A percentile compares a stretch with the other conserved stretches of the same genome.
Conservation (phyloP, 2,888 invertebrate species). For the Pyrrhia umbra region DNA sequence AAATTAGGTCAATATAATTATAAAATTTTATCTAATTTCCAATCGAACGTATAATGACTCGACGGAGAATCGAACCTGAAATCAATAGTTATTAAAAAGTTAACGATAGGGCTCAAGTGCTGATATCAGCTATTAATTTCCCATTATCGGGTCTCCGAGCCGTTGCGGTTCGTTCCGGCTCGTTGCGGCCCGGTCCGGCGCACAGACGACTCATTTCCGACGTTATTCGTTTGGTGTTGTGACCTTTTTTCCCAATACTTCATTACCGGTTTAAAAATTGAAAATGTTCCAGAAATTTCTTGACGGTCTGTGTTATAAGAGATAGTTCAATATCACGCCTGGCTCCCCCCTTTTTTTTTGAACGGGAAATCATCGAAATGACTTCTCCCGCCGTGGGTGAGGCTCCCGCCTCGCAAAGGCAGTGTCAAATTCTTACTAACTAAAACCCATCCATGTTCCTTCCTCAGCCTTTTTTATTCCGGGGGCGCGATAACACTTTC, state of each 20-base stretch:
- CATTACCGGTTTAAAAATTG: neutral
- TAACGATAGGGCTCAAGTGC: conserved; percentile 13
- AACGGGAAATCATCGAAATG: no score
- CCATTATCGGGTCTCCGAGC: conserved; percentile 36
- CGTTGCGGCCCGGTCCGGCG: conserved; percentile 6
- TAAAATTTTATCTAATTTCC: conserved; percentile 23
- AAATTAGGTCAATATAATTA: neutral
- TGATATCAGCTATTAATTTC: conserved; percentile 44
- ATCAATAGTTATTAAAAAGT: conserved; percentile 48
- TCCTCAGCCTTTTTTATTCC: no score
- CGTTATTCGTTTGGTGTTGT: conserved; percentile 15
- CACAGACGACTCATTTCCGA: conserved; percentile 7
- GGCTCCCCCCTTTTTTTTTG: no score
- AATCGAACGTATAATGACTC: conserved; percentile 39
- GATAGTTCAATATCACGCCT: neutral
- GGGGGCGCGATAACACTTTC: no score
- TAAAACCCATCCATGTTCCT: no score
- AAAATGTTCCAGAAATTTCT: neutral
- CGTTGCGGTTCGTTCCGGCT: conserved; percentile 6
- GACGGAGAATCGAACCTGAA: conserved; percentile 1
- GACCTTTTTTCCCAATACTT: neutral
- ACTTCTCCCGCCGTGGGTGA: no score
- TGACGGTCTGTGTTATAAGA: neutral
- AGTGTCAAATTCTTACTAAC: no score
- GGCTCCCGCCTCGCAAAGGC: no score